These are phyloP conservation scores for Gymnoscelis rufifasciata DNA, from an alignment of 2,888 invertebrate species.

Conservation along the genomic window DNA sequence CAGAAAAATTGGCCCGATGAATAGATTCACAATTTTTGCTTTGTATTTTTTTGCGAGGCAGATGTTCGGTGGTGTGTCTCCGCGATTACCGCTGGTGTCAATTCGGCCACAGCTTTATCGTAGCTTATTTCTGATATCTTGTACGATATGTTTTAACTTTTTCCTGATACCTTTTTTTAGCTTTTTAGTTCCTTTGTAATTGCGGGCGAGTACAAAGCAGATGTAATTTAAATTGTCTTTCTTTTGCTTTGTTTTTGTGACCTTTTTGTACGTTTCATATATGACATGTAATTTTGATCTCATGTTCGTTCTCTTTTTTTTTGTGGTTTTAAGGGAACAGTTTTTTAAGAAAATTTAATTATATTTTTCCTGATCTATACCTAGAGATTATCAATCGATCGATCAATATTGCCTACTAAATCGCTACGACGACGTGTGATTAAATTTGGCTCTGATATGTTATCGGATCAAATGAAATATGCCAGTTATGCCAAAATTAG, in stretches of 20 bases:
- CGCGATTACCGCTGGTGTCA: slow-evolving; percentile 67
- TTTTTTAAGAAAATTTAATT: no score
- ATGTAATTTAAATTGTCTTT: slow-evolving; percentile 10
- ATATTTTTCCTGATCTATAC: no score
- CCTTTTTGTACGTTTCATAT: no score
- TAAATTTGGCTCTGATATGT: no score
- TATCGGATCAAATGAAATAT: no score
- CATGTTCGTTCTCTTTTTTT: no score
- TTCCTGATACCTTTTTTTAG: slow-evolving; percentile 36
- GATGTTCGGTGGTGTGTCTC: slow-evolving; percentile 57
- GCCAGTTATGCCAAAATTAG: no score
- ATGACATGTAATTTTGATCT: no score
- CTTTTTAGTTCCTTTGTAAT: slow-evolving; percentile 40
- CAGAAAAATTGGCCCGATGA: slow-evolving; percentile 63
- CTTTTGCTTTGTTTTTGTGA: background rate
- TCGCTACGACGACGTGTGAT: no score
- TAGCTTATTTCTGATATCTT: slow-evolving; percentile 59
- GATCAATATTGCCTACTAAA: no score
- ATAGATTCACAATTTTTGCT: slow-evolving; percentile 48
- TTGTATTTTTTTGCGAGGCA: slow-evolving; percentile 66
- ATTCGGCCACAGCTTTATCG: slow-evolving; percentile 50
- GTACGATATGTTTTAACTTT: slow-evolving; percentile 54
- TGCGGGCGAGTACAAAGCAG: slow-evolving; percentile 15
- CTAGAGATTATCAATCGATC: no score
- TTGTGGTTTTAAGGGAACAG: no score